Evolutionary conservation across 2,888 invertebrate species (phyloP).

Genomic region (Phyllotreta striolata): DNA sequence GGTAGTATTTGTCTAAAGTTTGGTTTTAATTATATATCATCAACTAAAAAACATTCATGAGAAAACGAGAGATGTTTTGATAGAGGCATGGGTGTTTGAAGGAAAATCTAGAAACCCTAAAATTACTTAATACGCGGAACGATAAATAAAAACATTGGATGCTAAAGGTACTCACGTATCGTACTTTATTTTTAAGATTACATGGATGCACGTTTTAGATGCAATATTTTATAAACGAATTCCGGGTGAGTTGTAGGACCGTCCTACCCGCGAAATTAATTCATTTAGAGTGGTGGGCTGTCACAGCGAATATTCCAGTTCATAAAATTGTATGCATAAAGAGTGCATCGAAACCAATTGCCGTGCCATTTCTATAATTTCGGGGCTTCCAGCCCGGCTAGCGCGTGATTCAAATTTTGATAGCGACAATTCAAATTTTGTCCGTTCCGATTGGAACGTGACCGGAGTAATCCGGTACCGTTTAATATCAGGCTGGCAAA

Average conservation of each 20-base stretch:
- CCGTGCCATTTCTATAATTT: conserved; percentile 42
- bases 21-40: conserved; percentile 21
- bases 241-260: too few species aligned
- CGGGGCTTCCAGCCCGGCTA: conserved; percentile 35
- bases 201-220: neutral
- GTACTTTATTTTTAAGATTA: too few species aligned
- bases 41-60: too few species aligned
- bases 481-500: conserved; percentile 23
- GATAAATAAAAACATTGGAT: neutral
- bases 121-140: neutral
- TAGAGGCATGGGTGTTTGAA: neutral
- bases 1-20: conserved; percentile 26
- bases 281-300: neutral
- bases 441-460: conserved; percentile 42
- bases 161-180: too few species aligned
- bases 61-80: too few species aligned
- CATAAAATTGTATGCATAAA: conserved; percentile 16
- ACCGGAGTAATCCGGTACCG: conserved; percentile 33
- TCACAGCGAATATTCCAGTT: conserved; percentile 4
- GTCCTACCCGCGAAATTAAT: neutral
- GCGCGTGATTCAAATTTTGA: conserved; percentile 44
- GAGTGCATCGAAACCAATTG: conserved; percentile 43
- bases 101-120: conserved; percentile 1
- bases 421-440: conserved; percentile 44
- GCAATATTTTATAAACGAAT: too few species aligned